Conservation (phyloP, 2,113 vertebrate species). For the Pseudonaja textilis region DNA sequence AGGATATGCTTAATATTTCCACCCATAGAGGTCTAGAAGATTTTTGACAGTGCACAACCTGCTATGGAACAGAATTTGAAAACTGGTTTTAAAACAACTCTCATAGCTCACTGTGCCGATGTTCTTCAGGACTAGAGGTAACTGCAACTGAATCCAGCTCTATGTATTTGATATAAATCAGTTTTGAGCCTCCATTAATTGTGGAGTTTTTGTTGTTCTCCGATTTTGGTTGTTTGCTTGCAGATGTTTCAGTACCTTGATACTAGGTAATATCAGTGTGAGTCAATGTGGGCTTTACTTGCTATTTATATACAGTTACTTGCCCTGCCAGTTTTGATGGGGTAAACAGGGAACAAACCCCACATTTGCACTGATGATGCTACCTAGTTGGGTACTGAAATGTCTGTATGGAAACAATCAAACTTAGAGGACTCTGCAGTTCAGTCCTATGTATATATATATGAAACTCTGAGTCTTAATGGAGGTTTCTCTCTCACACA, state of each 20-base stretch:
- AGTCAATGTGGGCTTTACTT: background rate
- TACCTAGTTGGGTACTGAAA: background rate
- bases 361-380: background rate
- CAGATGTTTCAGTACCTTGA: background rate
- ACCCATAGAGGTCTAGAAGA: background rate
- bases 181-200: background rate
- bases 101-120: background rate
- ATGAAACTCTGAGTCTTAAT: no score
- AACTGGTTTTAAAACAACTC: background rate
- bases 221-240: background rate
- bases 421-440: background rate
- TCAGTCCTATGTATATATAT: background rate
- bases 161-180: background rate
- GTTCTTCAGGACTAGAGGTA: background rate
- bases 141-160: background rate
- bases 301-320: background rate
- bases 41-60: background rate
- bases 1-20: background rate
- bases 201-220: background rate
- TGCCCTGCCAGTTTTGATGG: background rate
- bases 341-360: background rate
- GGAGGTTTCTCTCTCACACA: no score
- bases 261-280: background rate
- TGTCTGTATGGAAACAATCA: background rate
- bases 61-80: background rate